Conservation (phyloP, 2,797 vertebrate genomes). For the Serranus cabrilla region DNA sequence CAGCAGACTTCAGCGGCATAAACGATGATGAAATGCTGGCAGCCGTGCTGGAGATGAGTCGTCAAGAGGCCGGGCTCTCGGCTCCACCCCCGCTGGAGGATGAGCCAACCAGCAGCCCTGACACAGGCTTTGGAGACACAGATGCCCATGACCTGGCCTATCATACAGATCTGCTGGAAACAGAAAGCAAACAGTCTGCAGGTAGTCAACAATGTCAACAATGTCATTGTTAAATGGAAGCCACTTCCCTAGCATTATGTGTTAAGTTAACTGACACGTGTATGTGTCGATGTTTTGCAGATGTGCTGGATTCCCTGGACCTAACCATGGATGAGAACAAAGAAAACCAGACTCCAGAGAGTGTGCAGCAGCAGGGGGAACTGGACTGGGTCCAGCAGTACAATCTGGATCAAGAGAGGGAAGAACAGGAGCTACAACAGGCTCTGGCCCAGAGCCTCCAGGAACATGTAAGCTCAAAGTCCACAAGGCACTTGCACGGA, state of each 20-base stretch:
- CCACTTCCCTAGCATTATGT: background rate
- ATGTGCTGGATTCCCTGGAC: constrained; percentile 85
- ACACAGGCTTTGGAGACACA: constrained; percentile 95
- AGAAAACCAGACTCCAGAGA: constrained; percentile 98
- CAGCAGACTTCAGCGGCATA: constrained; percentile 87
- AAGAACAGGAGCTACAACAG: constrained; percentile 98
- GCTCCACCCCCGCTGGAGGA: constrained; percentile 76
- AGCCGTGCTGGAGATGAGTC: constrained; percentile 94
- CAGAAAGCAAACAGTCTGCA: constrained; percentile 86
- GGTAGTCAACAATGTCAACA: constrained; percentile 61
- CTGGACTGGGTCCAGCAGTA: constrained; percentile 98
- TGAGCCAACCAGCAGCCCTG: constrained; percentile 94
- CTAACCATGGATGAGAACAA: constrained; percentile 98
- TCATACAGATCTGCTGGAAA: constrained; percentile 88
- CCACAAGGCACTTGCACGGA: too few relatives aligned
- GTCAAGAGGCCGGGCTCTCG: constrained; percentile 87
- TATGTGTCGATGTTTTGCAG: constrained; percentile 61
- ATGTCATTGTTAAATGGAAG: background rate
- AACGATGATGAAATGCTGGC: constrained; percentile 96
- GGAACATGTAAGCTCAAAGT: constrained; percentile 90
- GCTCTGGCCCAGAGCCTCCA: constrained; percentile 97
- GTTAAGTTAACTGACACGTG: background rate
- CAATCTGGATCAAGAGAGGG: constrained; percentile 93
- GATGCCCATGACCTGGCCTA: constrained; percentile 92
- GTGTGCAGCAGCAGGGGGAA: constrained; percentile 89